A percentile compares a stretch with the other conserved stretches of the same genome.
Evolutionary conservation across 1,140 invertebrate genomes (phyloP).

Genomic region (Doryteuthis pealeii): DNA sequence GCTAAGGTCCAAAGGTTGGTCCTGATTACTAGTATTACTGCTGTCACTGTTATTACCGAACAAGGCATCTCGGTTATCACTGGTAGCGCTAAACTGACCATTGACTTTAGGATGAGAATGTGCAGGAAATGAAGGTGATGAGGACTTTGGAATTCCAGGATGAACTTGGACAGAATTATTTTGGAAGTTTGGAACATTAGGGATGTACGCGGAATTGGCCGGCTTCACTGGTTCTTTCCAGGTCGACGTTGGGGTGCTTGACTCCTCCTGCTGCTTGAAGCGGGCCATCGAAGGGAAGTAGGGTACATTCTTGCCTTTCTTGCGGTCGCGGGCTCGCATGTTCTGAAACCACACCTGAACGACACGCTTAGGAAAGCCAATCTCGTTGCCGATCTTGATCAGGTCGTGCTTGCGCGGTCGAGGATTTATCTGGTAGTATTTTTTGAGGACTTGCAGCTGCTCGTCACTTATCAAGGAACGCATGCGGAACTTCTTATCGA

Average conservation of each 20-base stretch:
- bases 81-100: conserved; percentile 18
- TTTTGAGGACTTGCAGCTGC: conserved; percentile 83
- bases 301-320: conserved; percentile 43
- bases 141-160: conserved; percentile 1
- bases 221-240: conserved; percentile 20
- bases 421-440: conserved; percentile 85
- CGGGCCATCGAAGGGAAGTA: conserved; percentile 48
- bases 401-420: conserved; percentile 92
- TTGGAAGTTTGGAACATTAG: conserved; percentile 46
- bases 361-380: conserved; percentile 87
- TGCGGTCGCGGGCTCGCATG: conserved; percentile 84
- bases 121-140: conserved; percentile 15
- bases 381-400: conserved; percentile 79
- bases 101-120: conserved; percentile 12
- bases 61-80: conserved; percentile 10
- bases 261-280: conserved; percentile 31
- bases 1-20: conserved; percentile 81
- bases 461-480: conserved; percentile 92
- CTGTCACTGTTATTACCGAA: conserved; percentile 8
- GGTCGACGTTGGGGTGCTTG: conserved; percentile 6
- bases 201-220: conserved; percentile 43
- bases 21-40: conserved; percentile 64
- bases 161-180: conserved; percentile 15
- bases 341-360: conserved; percentile 99
- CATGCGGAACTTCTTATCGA: conserved; percentile 66